These are phyloP conservation scores for Hemithea aestivaria DNA, from an alignment of 2,888 invertebrate species.

Conservation along the genomic window DNA sequence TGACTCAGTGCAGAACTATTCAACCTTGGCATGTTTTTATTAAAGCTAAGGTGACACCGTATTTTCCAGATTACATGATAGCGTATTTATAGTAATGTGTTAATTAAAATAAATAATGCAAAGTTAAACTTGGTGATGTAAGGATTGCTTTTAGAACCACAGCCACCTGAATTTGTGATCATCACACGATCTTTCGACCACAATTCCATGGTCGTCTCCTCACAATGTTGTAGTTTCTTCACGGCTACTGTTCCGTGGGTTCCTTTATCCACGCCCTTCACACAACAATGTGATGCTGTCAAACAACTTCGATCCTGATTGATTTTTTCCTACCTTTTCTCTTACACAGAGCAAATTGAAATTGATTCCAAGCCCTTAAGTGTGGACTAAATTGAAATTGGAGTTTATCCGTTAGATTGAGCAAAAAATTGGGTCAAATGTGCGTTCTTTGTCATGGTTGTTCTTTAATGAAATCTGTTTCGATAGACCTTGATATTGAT, in stretches of 20 bases:
- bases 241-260: conserved; percentile 60
- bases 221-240: conserved; percentile 62
- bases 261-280: conserved; percentile 66
- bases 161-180: conserved; percentile 37
- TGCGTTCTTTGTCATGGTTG: conserved; percentile 30
- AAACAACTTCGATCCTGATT: conserved; percentile 67
- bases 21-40: conserved; percentile 40
- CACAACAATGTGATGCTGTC: conserved; percentile 63
- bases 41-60: conserved; percentile 9
- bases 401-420: conserved; percentile 32
- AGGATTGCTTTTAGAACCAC: conserved; percentile 39
- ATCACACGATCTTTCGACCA: conserved; percentile 36
- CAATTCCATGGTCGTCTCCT: conserved; percentile 55
- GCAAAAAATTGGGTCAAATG: conserved; percentile 37
- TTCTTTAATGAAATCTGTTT: conserved; percentile 17
- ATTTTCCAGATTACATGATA: conserved; percentile 9
- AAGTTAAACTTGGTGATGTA: too few relatives aligned
- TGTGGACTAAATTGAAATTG: conserved; percentile 47
- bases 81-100: not conserved
- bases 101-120: conserved; percentile 1
- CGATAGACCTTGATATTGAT: conserved; percentile 1
- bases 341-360: conserved; percentile 61
- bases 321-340: conserved; percentile 66
- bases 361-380: conserved; percentile 56
- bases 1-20: conserved; percentile 51